phyloP scores from a whole-genome alignment of 2,888 invertebrate species.

The Leptopilina syphax region DNA sequence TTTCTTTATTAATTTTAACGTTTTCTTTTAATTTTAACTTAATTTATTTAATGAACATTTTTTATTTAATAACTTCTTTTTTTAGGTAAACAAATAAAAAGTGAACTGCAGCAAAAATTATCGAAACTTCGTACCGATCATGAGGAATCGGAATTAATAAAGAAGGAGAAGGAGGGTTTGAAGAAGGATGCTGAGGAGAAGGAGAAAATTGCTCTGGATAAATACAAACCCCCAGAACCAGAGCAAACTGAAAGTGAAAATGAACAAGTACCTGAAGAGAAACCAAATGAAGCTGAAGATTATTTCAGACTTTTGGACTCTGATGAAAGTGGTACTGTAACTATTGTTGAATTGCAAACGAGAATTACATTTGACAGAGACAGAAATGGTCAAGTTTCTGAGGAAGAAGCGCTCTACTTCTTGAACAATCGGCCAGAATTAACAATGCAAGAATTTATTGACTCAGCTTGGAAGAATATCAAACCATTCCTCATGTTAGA shows the following conservation, averaged over 20 bases:
- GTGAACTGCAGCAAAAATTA: constrained; percentile 85
- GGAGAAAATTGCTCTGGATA: constrained; percentile 87
- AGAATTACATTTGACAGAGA: constrained; percentile 91
- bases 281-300: constrained; percentile 84
- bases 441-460: constrained; percentile 83
- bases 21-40: not conserved
- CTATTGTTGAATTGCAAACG: constrained; percentile 83
- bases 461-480: constrained; percentile 86
- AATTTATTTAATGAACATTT: too few species aligned
- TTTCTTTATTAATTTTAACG: not conserved
- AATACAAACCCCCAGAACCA: constrained; percentile 84
- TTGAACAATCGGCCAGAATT: constrained; percentile 84
- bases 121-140: constrained; percentile 85
- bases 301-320: constrained; percentile 89
- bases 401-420: constrained; percentile 90
- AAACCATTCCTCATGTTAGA: constrained; percentile 89
- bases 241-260: constrained; percentile 79
- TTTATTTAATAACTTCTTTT: too few species aligned
- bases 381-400: constrained; percentile 90
- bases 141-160: constrained; percentile 87
- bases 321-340: constrained; percentile 87
- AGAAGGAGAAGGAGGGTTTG: constrained; percentile 85
- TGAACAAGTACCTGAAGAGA: constrained; percentile 80
- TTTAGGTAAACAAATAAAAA: constrained; percentile 84
- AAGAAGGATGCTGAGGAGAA: constrained; percentile 86